Base-by-base conservation (phyloP, 2,888 invertebrate genomes). In the Lasius fuliginosus region DNA sequence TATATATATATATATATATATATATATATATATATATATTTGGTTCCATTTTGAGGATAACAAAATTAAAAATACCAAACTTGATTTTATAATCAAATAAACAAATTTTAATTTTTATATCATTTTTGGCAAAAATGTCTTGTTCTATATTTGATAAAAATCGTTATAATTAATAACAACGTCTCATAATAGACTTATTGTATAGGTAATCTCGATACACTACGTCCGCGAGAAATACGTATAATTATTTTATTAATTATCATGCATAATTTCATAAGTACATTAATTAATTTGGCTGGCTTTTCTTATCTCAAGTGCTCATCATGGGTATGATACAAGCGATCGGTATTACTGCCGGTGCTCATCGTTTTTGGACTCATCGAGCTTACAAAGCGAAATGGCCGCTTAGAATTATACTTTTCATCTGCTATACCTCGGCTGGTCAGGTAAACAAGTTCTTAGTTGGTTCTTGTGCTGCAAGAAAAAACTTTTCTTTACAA, bases 301-400 rank as follows among this genome's bases (percentile, higher is more conserved):
- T 6, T 1, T 79, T 27, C 30, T 36, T 68, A 30, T 46, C 23
- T 67, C 23, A 60, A 85, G 82, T 65, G 0, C 5, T 15, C 1
- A 1, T 77, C 1, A 46, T 93, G 96, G 96, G 95, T 33, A 94
- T 95, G 42, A 83, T 96, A 11, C 96, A 96, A 40, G 97, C 96
- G 15, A 96, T 97, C 87, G 96, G 97, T 4, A 96, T 97, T 9
- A 97, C 97, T 0, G 97, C 95, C 0, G 97, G 97, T 18, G 97
- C 95, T 0, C 97, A 97, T 93, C 95, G 97, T 53, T 96, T 96
- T 74, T 97, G 97, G 97, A 96, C 96, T 46, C 97, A 97, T 93
- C 96, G 96, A 87, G 95, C 97, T 0, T 97, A 96, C 92, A 97
- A 97, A 95, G 97, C 97, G 1, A 97, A 95, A 89, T 87, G 95